A percentile compares a stretch with the other conserved stretches of the same genome.
Conservation (phyloP, 2,888 invertebrate species). For the Cyaniris semiargus region DNA sequence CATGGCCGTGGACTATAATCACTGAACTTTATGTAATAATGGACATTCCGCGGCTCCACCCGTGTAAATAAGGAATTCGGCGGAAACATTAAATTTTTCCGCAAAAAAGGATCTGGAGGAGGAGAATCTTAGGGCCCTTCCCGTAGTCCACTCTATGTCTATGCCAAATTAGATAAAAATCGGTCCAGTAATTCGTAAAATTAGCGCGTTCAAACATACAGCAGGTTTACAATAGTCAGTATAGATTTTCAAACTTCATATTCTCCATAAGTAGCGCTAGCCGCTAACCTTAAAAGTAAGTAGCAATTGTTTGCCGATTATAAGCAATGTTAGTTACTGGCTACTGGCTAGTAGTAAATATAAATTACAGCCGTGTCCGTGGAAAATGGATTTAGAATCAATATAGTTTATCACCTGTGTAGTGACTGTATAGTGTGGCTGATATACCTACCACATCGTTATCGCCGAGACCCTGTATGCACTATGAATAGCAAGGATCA, state of each 20-base stretch:
- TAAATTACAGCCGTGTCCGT: constrained; percentile 10
- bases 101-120: too few species aligned
- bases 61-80: too few species aligned
- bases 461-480: not conserved
- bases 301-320: not conserved
- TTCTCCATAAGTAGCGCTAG: not conserved
- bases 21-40: too few species aligned
- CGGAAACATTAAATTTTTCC: too few species aligned
- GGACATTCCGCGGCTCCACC: too few species aligned
- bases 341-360: not conserved
- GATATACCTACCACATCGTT: not conserved
- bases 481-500: not conserved
- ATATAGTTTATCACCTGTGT: constrained; percentile 16
- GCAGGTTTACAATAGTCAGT: too few species aligned
- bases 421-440: not conserved
- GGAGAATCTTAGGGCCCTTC: too few species aligned
- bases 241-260: not conserved
- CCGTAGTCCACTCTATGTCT: too few species aligned
- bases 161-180: too few species aligned
- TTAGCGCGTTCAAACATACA: too few species aligned
- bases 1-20: too few species aligned
- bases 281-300: not conserved
- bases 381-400: constrained; percentile 21
- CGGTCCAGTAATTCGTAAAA: too few species aligned
- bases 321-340: not conserved